Conservation (phyloP, 2,113 vertebrate species). For the Cottus gobio region DNA sequence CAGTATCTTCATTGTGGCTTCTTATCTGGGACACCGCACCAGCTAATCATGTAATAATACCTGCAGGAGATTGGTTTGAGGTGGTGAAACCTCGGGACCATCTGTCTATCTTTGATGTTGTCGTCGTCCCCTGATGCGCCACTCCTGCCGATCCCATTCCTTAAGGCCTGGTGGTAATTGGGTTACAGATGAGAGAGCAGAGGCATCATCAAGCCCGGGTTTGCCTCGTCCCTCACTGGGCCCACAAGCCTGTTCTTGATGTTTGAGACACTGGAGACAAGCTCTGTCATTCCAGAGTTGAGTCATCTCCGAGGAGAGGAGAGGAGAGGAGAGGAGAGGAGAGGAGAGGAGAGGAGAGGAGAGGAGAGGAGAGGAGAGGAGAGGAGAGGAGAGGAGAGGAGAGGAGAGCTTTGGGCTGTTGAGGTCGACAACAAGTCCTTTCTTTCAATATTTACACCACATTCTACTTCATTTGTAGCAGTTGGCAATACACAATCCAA, state of each 20-base stretch:
- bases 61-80: constrained; percentile 61
- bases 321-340: neutral
- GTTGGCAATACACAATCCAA: neutral
- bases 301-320: neutral
- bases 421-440: constrained; percentile 1
- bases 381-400: neutral
- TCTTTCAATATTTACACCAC: constrained; percentile 33
- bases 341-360: neutral
- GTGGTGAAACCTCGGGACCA: constrained; percentile 63
- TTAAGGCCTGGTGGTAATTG: constrained; percentile 66
- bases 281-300: constrained; percentile 11
- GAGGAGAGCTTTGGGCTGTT: constrained; percentile 11
- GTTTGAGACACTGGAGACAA: constrained; percentile 55
- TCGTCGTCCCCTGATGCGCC: constrained; percentile 50
- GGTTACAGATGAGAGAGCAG: constrained; percentile 46
- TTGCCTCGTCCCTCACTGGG: constrained; percentile 45
- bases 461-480: neutral
- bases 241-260: constrained; percentile 69
- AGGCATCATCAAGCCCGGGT: constrained; percentile 37
- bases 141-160: constrained; percentile 50
- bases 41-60: constrained; percentile 41
- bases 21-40: constrained; percentile 43
- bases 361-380: neutral
- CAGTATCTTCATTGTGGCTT: constrained; percentile 34
- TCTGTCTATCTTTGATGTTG: constrained; percentile 68